These are phyloP conservation scores for Griposia aprilina DNA, from an alignment of 2,888 invertebrate species.

Conservation along the genomic window DNA sequence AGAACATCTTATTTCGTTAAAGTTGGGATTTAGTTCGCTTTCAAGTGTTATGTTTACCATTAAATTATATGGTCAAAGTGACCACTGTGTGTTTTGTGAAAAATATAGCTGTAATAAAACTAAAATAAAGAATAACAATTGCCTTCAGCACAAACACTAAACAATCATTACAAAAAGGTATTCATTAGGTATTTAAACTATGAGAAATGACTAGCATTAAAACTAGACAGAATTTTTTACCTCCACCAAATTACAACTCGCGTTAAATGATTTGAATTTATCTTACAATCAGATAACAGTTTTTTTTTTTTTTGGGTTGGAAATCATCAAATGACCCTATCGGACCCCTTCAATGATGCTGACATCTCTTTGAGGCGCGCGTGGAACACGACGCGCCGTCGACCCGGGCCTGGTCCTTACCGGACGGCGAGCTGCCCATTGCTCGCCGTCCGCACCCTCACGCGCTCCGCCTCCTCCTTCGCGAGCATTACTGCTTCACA, in stretches of 20 bases:
- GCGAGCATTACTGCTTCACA: too few species aligned
- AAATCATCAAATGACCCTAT: too few species aligned
- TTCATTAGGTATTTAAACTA: slow-evolving; percentile 1
- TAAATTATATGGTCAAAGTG: neutral
- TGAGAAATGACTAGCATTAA: slow-evolving; percentile 28
- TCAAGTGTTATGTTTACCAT: neutral
- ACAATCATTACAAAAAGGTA: neutral
- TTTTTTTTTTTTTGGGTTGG: too few species aligned
- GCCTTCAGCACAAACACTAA: neutral
- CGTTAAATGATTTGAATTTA: slow-evolving; percentile 16
- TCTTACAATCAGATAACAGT: slow-evolving; percentile 16
- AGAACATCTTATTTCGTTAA: neutral
- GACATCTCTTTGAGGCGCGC: too few species aligned
- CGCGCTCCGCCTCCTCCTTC: too few species aligned
- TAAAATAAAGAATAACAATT: neutral
- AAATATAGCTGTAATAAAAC: neutral
- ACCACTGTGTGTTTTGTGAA: neutral
- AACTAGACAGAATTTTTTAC: slow-evolving; percentile 15
- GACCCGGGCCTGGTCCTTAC: too few species aligned
- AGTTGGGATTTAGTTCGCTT: neutral
- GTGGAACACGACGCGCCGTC: too few species aligned
- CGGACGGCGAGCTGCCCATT: too few species aligned
- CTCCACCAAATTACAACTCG: slow-evolving; percentile 17
- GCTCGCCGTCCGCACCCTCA: too few species aligned
- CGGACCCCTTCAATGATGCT: too few species aligned